Evolutionary conservation across 2,888 invertebrate species (phyloP).

Genomic region (Mactromeris polynyma): DNA sequence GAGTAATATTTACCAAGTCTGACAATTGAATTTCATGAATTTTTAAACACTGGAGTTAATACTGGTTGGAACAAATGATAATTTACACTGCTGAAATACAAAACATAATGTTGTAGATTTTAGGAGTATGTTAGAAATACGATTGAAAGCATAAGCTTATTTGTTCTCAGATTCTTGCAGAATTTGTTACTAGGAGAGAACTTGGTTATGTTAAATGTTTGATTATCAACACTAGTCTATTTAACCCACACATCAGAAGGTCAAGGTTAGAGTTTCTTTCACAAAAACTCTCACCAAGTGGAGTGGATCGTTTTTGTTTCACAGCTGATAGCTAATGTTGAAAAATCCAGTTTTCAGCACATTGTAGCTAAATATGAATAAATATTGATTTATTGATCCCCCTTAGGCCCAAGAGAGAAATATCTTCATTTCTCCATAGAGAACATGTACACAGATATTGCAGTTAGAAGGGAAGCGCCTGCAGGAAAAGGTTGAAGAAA

Average conservation of each 20-base stretch:
- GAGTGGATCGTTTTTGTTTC: slow-evolving; percentile 22
- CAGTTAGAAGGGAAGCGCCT: neutral
- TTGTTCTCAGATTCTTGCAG: neutral
- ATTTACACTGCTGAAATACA: too few relatives aligned
- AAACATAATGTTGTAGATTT: too few relatives aligned
- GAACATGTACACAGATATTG: slow-evolving; percentile 27
- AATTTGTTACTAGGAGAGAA: neutral
- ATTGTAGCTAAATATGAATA: slow-evolving; percentile 45
- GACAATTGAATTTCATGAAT: too few relatives aligned
- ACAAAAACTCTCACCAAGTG: neutral
- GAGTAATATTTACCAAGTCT: too few relatives aligned
- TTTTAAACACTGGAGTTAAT: too few relatives aligned
- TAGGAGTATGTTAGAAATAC: neutral
- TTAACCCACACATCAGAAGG: slow-evolving; percentile 1
- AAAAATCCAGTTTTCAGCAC: slow-evolving; percentile 49
- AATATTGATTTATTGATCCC: slow-evolving; percentile 52
- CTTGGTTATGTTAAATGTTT: neutral
- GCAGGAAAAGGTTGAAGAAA: slow-evolving; percentile 1
- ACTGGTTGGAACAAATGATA: too few relatives aligned
- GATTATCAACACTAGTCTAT: neutral
- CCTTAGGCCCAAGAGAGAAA: slow-evolving; percentile 45
- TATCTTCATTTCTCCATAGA: slow-evolving; percentile 28
- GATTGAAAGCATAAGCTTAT: neutral
- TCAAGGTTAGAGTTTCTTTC: neutral
- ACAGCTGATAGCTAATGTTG: slow-evolving; percentile 14